Base-by-base conservation (phyloP, 2,113 vertebrate species). In the Eulemur macaco region DNA sequence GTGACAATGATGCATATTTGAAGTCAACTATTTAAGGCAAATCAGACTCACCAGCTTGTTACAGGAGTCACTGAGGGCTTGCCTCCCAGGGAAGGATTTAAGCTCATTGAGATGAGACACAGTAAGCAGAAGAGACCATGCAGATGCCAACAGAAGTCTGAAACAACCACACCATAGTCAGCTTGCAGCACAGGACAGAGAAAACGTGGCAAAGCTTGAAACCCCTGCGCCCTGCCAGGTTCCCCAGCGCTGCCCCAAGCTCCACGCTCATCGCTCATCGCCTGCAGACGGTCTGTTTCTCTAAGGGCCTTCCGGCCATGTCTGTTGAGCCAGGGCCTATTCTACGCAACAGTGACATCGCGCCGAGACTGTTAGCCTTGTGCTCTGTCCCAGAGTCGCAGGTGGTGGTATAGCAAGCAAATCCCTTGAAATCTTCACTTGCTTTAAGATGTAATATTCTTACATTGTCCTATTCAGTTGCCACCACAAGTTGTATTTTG, bases 261-360 rank as follows among this genome's bases (percentile, higher is more conserved):
- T 13, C 5, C n/a, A 8, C 9, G 3, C 58, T 47, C 58, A 8
- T 5, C 9, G 3, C 58, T 47, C 58, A 8, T 5, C 52, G 2
- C 17, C 0, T 18, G 21, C 3, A 0, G n/a, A 52, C 15, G 17
- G 7, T 45, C n/a, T 63, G 8, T 58, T 52, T 78, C 34, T 10
- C n/a, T 10, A 5, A 47, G 73, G 31, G 52, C 23, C 45, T 78
- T 86, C 73, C 63, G 14, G 52, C 37, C 54, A 2, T 21, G 3
- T 0, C 78, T n/a, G 27, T 76, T 21, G 60, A 85, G 21, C 34
- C 77, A 17, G 39, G 37, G 11, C 71, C 34, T 45, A 1, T 64
- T 23, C 68, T 68, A 4, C 0, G 3, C 78, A 68, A 39, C 0
- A 1, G 8, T 18, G 58, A 13, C 60, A 69, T 42, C 45, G 34